Evolutionary conservation across 2,888 invertebrate genomes (phyloP).

Genomic region (Erynnis tages): DNA sequence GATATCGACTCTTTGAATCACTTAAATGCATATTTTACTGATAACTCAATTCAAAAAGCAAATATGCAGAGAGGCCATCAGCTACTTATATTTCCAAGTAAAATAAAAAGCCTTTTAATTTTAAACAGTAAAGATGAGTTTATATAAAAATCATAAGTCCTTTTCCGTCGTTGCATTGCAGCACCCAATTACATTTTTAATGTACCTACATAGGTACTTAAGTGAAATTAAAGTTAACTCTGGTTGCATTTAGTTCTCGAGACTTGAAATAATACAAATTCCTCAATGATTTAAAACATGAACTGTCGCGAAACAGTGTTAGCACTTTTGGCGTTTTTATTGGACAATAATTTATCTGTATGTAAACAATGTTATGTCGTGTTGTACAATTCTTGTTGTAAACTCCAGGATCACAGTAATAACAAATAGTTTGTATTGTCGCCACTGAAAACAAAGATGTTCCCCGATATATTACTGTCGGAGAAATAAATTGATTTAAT

Average conservation of each 20-base stretch:
- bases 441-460: slow-evolving; percentile 72
- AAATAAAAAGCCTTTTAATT: too few species aligned
- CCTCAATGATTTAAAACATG: slow-evolving; percentile 9
- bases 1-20: background rate
- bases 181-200: too few species aligned
- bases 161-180: too few species aligned
- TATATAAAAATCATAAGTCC: too few species aligned
- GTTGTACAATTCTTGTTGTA: slow-evolving; percentile 45
- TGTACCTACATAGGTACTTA: too few species aligned
- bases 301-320: slow-evolving; percentile 4
- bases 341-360: slow-evolving; percentile 37
- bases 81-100: too few species aligned
- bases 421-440: slow-evolving; percentile 74
- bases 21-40: too few species aligned
- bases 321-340: slow-evolving; percentile 28
- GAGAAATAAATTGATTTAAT: slow-evolving; percentile 74
- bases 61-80: too few species aligned
- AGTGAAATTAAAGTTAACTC: too few species aligned
- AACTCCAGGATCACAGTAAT: slow-evolving; percentile 54
- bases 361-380: slow-evolving; percentile 37
- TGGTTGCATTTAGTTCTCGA: background rate
- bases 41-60: too few species aligned
- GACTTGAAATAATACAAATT: slow-evolving; percentile 9
- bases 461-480: slow-evolving; percentile 69
- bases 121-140: too few species aligned